Evolutionary conservation across 2,888 invertebrate species (phyloP), one percentile per base, ranked within the genome.

Genomic region (Amphiduros pacificus): DNA sequence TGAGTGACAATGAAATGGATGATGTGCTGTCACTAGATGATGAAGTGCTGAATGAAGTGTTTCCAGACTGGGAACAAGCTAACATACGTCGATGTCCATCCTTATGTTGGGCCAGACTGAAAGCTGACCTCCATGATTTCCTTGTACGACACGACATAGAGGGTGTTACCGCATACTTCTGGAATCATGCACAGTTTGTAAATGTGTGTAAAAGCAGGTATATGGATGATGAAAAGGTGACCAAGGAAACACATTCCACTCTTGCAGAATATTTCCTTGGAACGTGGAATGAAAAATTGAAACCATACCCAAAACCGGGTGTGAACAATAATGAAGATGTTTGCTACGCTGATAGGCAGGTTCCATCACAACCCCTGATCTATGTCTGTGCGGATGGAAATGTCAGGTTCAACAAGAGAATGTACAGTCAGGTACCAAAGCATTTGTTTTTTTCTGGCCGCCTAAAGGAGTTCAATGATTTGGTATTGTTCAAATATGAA

Each of bases 1-100:
- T 82, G 17, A 78, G 78, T 63, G 81, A 81, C 67, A 72, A 73
- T 62, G 82, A 82, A 69, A 78, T 82, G 75, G 77, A 78, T 51
- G 82, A 82, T 59, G 56, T 82, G n/a, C 64, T 82, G 31, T 80
- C 80, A 3, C 62, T 81, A 11, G 80, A 81, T 61, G 80, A 80
- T 28, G 73, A 67, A 29, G 79, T 78, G 1, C 65, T 78, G 28
- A 70, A 74, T 56, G 74, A 75, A 28, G 62, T 76, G 0, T 74
- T 64, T 62, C 36, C 17, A 0, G 58, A 60, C 4, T 64, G 70
- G 36, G 71, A 71, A n/a, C 73, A 75, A 2, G 32, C 27, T 29
- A 63, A 70, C 17, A 61, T 77, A 0, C 62, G 75, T 41, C 64
- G 77, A 28, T 65, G 79, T 20, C 78, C 79, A 1, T 71, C 67